Percentiles rank a stretch among this genome's conserved stretches.
These are phyloP conservation scores for Cephus runcator DNA, from an alignment of 2,888 invertebrate species.

Conservation along the genomic window DNA sequence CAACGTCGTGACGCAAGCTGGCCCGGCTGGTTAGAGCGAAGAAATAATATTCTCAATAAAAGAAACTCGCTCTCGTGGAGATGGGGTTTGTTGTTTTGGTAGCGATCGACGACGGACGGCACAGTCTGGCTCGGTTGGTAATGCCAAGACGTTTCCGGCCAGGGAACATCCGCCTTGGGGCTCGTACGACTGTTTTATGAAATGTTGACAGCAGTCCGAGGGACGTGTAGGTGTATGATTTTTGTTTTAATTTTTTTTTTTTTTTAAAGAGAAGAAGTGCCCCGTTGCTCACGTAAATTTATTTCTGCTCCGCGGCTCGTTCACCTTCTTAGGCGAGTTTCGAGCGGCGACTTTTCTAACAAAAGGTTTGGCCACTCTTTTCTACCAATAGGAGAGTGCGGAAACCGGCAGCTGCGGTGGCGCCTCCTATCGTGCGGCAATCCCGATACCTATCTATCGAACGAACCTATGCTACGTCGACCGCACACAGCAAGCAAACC, in stretches of 20 bases:
- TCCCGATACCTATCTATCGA: slow-evolving; percentile 61
- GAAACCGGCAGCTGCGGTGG: slow-evolving; percentile 52
- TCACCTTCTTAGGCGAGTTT: background rate
- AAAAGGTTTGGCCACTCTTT: background rate
- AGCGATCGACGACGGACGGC: background rate
- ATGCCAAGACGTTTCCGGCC: background rate
- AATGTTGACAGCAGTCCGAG: background rate
- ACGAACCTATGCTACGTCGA: slow-evolving; percentile 57
- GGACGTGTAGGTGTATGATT: background rate
- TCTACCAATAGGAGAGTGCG: slow-evolving; percentile 47
- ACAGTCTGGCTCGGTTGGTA: background rate
- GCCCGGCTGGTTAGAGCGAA: background rate
- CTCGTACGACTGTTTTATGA: background rate
- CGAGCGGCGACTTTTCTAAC: background rate
- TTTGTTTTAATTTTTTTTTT: background rate
- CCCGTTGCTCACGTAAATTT: background rate
- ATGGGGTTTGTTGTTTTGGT: background rate
- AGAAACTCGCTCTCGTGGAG: background rate
- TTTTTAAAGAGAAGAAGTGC: background rate
- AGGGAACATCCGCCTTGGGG: background rate
- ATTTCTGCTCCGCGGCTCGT: background rate
- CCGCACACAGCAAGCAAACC: slow-evolving; percentile 57
- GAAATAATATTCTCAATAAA: background rate
- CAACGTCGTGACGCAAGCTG: background rate
- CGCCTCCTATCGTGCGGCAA: slow-evolving; percentile 52